phyloP scores from a whole-genome alignment of 1,140 invertebrate genomes.

The Eupristina koningsbergeri region DNA sequence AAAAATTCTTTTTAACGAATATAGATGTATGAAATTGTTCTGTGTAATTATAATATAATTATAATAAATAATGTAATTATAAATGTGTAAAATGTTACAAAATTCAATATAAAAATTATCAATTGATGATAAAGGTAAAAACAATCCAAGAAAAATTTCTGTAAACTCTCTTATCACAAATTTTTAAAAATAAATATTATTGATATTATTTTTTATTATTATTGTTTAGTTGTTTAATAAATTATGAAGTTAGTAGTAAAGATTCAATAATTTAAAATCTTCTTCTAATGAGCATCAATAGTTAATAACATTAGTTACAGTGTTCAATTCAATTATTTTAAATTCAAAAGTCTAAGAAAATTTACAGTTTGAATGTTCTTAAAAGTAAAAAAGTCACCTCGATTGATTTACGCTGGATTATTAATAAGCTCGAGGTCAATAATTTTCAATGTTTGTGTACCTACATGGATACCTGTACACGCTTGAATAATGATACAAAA shows the following conservation, averaged over 20 bases:
- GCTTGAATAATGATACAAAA: slow-evolving; percentile 32
- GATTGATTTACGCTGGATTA: slow-evolving; percentile 50
- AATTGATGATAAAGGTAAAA: background rate
- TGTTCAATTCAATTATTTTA: background rate
- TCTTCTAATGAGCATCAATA: background rate
- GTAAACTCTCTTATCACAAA: background rate
- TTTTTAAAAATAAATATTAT: background rate
- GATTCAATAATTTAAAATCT: background rate
- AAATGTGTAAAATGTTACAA: too few relatives aligned
- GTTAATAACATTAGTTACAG: slow-evolving; percentile 18
- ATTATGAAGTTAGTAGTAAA: background rate
- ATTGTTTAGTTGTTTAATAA: background rate
- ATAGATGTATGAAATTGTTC: too few relatives aligned
- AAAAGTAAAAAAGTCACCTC: slow-evolving; percentile 41
- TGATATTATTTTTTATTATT: background rate
- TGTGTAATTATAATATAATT: too few relatives aligned
- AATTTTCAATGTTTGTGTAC: slow-evolving; percentile 15
- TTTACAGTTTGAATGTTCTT: slow-evolving; percentile 42
- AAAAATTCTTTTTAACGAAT: too few relatives aligned
- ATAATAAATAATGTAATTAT: too few relatives aligned
- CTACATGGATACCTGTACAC: background rate
- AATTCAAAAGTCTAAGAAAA: slow-evolving; percentile 41
- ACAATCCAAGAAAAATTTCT: background rate
- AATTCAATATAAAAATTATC: too few relatives aligned
- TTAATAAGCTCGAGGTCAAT: slow-evolving; percentile 48